Evolutionary conservation across 2,113 vertebrate genomes (phyloP).

Genomic region (Piprites chloris): DNA sequence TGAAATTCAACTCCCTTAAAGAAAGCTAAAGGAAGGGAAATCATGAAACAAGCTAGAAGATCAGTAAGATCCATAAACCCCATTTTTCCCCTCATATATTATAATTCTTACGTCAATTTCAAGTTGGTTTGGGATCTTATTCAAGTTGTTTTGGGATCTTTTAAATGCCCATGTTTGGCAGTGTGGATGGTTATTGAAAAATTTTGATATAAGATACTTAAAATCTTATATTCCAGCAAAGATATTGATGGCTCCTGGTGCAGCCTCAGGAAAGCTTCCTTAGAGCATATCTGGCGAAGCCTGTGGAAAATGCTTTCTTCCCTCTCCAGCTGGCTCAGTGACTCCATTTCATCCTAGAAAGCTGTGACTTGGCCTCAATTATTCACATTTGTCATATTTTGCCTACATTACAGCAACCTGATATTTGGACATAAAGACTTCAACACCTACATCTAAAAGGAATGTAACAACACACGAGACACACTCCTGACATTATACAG

Average conservation of each 20-base stretch:
- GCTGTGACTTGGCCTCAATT: background rate
- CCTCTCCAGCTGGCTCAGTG: slow-evolving; percentile 32
- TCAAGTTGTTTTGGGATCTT: too few relatives aligned
- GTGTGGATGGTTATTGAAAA: background rate
- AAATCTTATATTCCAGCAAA: background rate
- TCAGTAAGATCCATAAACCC: background rate
- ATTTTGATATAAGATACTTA: background rate
- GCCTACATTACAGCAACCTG: background rate
- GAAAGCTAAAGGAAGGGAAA: background rate
- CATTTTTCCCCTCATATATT: rapidly evolving
- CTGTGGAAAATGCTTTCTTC: background rate
- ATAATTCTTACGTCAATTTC: background rate
- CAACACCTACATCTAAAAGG: background rate
- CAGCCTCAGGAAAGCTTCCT: background rate
- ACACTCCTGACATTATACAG: background rate
- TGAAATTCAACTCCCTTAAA: background rate
- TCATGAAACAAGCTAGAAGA: background rate
- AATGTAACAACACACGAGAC: rapidly evolving
- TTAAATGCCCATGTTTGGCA: background rate
- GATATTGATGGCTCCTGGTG: background rate
- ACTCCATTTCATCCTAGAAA: background rate
- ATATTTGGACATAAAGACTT: background rate
- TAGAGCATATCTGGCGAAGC: background rate
- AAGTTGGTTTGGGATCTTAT: background rate
- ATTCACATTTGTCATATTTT: slow-evolving; percentile 13